Evolutionary conservation across 2,888 invertebrate species (phyloP).

Genomic region (Andrena hattorfiana): DNA sequence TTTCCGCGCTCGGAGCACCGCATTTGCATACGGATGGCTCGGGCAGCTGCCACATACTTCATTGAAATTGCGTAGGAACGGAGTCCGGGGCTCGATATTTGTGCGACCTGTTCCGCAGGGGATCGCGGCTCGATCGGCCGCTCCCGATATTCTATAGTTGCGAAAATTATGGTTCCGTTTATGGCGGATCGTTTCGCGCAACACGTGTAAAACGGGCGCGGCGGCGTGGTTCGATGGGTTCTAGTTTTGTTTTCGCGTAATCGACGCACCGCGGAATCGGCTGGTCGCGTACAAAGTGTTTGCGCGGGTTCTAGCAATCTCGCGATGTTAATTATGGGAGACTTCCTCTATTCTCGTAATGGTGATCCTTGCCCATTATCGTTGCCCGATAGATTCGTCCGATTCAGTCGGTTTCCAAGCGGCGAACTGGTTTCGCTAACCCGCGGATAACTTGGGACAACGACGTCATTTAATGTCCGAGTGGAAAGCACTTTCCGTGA

Average conservation of each 20-base stretch:
- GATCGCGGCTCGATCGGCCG: not conserved
- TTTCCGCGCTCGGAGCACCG: constrained; percentile 15
- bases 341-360: constrained; percentile 10
- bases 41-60: not conserved
- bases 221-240: not conserved
- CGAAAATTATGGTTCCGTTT: constrained; percentile 28
- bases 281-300: not conserved
- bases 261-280: not conserved
- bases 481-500: constrained; percentile 54
- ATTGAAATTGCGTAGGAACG: constrained; percentile 16
- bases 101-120: constrained; percentile 8
- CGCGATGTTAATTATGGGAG: constrained; percentile 19
- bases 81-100: not conserved
- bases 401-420: constrained; percentile 28
- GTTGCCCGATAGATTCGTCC: constrained; percentile 7
- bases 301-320: constrained; percentile 1
- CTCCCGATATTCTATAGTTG: not conserved
- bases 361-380: constrained; percentile 36
- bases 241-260: not conserved
- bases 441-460: constrained; percentile 34
- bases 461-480: constrained; percentile 41
- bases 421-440: constrained; percentile 51
- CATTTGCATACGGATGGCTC: constrained; percentile 29
- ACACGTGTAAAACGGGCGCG: not conserved
- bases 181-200: too few species aligned